A percentile compares a stretch with the other conserved stretches of the same genome.
phyloP scores from a whole-genome alignment of 2,113 vertebrate species.

The Nicator chloris region DNA sequence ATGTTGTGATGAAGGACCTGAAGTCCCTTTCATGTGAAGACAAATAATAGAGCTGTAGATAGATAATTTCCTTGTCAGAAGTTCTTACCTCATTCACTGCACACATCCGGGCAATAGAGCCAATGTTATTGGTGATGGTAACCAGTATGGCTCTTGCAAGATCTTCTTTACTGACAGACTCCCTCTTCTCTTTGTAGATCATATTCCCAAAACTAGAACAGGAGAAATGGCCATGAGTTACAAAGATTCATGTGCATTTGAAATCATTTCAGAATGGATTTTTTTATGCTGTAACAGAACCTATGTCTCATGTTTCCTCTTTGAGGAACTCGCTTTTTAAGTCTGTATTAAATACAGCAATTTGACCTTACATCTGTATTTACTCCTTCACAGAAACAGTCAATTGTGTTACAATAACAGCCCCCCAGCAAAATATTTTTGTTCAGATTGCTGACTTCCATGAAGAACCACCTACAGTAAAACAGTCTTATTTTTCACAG shows the following conservation, averaged over 20 bases:
- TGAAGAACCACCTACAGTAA: background rate
- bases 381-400: background rate
- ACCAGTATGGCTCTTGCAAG: slow-evolving; percentile 81
- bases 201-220: slow-evolving; percentile 80
- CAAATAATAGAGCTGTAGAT: background rate
- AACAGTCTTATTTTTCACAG: background rate
- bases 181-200: slow-evolving; percentile 83
- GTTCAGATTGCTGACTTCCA: background rate
- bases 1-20: background rate
- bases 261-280: background rate
- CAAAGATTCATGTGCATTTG: background rate
- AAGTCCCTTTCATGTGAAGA: background rate
- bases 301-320: background rate
- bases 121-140: slow-evolving; percentile 83
- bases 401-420: background rate
- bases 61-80: background rate
- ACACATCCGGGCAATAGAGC: slow-evolving; percentile 81
- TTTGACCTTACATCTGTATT: background rate
- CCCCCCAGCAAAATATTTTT: background rate
- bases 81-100: slow-evolving; percentile 81
- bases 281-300: background rate
- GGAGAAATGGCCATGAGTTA: background rate
- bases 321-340: background rate
- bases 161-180: slow-evolving; percentile 82
- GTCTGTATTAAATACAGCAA: background rate